phyloP scores from a whole-genome alignment of 92 coral and sea anemone genomes.

The Parazoanthus darwini region DNA sequence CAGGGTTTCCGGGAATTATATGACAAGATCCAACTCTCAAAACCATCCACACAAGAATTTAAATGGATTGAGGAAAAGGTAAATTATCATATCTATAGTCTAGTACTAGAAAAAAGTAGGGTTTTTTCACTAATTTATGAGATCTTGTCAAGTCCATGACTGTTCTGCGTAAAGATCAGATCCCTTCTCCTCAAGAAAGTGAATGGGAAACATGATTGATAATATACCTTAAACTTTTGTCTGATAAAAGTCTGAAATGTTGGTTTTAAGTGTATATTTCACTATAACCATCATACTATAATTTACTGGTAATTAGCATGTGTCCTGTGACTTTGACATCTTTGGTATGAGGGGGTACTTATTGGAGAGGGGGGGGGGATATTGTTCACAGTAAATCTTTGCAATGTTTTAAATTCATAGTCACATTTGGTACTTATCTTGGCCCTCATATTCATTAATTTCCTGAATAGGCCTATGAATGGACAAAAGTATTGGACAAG shows the following conservation, averaged over 20 bases:
- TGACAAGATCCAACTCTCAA: neutral
- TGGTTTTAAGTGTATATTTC: too few species aligned
- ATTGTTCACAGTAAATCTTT: neutral
- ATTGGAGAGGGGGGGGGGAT: neutral
- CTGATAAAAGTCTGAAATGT: neutral
- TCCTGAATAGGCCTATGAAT: neutral
- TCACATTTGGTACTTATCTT: neutral
- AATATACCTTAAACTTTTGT: too few species aligned
- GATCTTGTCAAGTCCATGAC: neutral
- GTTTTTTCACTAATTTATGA: neutral
- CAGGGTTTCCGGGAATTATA: slow-evolving; percentile 23
- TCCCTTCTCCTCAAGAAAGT: neutral
- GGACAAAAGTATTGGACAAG: neutral
- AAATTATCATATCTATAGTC: neutral
- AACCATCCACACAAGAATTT: neutral
- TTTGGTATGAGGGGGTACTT: neutral
- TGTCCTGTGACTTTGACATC: neutral
- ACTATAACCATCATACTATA: neutral
- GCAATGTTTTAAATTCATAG: neutral
- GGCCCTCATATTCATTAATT: neutral
- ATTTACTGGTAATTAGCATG: neutral
- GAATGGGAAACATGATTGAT: neutral
- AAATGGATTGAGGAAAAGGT: slow-evolving; percentile 6
- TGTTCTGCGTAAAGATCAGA: neutral
- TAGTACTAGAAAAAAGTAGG: neutral